Conservation (phyloP, 2,797 vertebrate genomes). For the Trachops cirrhosus region DNA sequence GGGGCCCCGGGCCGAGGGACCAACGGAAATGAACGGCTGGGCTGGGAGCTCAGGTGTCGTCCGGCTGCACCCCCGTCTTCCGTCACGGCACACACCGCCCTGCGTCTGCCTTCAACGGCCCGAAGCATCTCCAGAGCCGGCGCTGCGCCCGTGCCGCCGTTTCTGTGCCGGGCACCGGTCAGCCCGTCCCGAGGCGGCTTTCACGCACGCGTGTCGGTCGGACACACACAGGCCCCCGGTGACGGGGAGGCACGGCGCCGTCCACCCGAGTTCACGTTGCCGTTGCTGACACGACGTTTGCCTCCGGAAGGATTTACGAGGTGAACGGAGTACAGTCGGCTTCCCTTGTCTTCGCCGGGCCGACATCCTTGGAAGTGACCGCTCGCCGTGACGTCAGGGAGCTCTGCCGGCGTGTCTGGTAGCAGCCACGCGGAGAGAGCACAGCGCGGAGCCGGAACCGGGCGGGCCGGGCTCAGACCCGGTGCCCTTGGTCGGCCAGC, state of each 20-base stretch:
- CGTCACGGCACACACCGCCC: background rate
- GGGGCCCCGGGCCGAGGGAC: background rate
- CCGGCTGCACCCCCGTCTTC: background rate
- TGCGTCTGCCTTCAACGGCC: background rate
- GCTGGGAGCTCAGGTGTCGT: background rate
- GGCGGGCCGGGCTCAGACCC: background rate
- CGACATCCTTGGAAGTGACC: background rate
- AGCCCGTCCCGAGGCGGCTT: too few relatives aligned
- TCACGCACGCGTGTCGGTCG: rapidly evolving
- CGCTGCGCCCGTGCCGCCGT: background rate
- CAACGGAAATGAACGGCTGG: background rate
- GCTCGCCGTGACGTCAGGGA: background rate
- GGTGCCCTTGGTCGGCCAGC: too few relatives aligned
- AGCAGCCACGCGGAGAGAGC: background rate
- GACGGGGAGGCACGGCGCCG: background rate
- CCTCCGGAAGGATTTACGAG: background rate
- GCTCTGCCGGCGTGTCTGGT: background rate
- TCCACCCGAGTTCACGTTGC: background rate
- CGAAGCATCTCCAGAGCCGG: background rate
- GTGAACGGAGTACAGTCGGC: background rate
- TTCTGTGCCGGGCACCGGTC: too few relatives aligned
- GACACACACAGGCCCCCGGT: too few relatives aligned
- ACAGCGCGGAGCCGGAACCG: too few relatives aligned
- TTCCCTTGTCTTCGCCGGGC: background rate
- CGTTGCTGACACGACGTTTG: background rate